Evolutionary conservation across 2,113 vertebrate genomes (phyloP), one percentile per base, ranked within the genome.

Genomic region (Pelodiscus sinensis): DNA sequence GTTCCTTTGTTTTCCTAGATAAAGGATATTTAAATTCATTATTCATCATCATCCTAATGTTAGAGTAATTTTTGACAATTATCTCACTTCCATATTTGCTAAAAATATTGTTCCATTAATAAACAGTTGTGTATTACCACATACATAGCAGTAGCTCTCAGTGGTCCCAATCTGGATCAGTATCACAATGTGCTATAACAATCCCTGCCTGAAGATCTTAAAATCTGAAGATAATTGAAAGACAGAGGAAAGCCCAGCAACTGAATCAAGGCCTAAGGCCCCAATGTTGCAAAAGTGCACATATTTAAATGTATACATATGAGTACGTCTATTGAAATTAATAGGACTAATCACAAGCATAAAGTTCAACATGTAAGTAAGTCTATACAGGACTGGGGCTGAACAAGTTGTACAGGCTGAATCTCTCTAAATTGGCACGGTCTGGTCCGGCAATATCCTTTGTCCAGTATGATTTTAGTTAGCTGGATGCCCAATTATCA

Each of bases 281-380:
- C 6, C 25, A 71, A 16, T 58, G 6, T 52, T 10, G 1, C 16
- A 51, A 87, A 85, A 24, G 0, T 1, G 55, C 24, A 4, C n/a
- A 0, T 35, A 12, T 2, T 82, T 10, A 90, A 44, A 2, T 27
- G 31, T 3, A 44, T 0, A n/a, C 87, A 38, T 27, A 25, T 1
- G 7, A 90, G 24, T 2, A 65, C 2, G 5, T 2, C 2, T 13
- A 25, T 0, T 44, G 9, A 56, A 89, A 89, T 62, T 0, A 68
- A 86, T 15, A 65, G 6, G 5, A 52, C 8, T 50, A 55, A 1
- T 3, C 24, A 21, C 65, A 2, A 44, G 25, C 15, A 50, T 56
- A 75, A 83, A 81, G 13, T 9, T 9, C 38, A 73, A 0, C 0
- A 55, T 7, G 77, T 73, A 9, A 5, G 2, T 62, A 73, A 35